Evolutionary conservation across 2,113 vertebrate species (phyloP).

Genomic region (Cygnus atratus): DNA sequence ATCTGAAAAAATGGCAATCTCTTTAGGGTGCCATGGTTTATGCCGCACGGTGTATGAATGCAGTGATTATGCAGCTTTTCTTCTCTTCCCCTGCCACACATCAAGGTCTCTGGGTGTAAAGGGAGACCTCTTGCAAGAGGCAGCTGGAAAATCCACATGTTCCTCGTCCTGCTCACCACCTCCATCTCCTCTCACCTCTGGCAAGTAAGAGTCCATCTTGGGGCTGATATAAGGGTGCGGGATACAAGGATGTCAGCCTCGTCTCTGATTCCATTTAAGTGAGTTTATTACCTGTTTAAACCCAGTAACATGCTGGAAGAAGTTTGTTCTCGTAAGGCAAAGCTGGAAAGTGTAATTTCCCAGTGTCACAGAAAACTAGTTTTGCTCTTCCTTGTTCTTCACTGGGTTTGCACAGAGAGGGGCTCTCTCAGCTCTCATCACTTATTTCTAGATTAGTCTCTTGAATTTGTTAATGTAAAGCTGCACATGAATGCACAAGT

Average conservation of each 20-base stretch:
- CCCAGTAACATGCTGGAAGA: not conserved
- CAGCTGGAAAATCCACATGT: not conserved
- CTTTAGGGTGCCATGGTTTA: not conserved
- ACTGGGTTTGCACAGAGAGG: not conserved
- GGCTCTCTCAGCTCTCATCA: not conserved
- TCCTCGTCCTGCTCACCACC: not conserved
- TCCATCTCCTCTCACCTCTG: not conserved
- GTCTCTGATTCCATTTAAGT: not conserved
- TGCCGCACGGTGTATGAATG: fast-evolving
- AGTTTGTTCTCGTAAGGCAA: not conserved
- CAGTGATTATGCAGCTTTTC: not conserved
- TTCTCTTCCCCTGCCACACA: not conserved
- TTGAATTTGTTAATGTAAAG: not conserved
- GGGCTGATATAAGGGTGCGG: not conserved
- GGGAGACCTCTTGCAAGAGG: not conserved
- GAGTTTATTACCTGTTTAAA: not conserved
- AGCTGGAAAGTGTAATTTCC: not conserved
- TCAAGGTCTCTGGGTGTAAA: not conserved
- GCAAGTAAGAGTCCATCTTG: not conserved
- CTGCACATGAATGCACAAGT: not conserved
- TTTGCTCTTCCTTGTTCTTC: not conserved
- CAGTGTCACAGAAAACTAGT: not conserved
- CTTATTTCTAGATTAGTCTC: not conserved
- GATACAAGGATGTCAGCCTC: not conserved
- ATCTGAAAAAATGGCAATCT: not conserved